Base-by-base conservation (phyloP, 2,888 invertebrate genomes). In the Mythimna lalbum region DNA sequence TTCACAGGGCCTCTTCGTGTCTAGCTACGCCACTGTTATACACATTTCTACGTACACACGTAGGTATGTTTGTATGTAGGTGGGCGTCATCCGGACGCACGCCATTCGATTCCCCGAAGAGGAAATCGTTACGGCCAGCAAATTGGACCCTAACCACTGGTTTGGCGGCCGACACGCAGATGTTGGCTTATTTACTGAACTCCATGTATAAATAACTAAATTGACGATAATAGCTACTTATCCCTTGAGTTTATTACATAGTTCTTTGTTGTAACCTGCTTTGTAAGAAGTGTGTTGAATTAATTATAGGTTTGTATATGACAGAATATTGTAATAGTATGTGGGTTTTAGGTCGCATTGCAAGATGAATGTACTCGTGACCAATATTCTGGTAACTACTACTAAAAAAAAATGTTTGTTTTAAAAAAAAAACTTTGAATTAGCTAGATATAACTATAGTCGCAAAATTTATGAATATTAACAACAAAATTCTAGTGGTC, bases 51-150 rank as follows among this genome's bases (percentile, higher is more conserved):
- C 78, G 70, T 84, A 78, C 68, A 69, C 79, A 73, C 69, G 72
- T 83, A 68, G 64, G 68, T 81, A 69, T 69, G 72, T 84, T 68
- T 78, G 82, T 83, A 73, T 79, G 82, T 81, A 81, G 84, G 92
- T 92, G 91, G 93, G 93, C 93, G 93, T 89, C 86, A 86, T 93
- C 92, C 92, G 92, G 92, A 90, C 93, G 92, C 95, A 95, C 95
- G 95, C 94, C 90, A 95, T 94, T 93, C 94, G 92, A 94, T 95
- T 95, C 95, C 95, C 94, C 93, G 95, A 94, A 95, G 94, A 95
- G 95, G 95, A 95, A 95, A 95, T 95, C 93, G 95, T 95, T 94
- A 95, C 91, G 93, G 92, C 90, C 90, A 92, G 93, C 92, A 95
- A 95, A 95, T 95, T 95, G 95, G 93, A 91, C 93, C 93, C 93